These are phyloP conservation scores for Drosophila mayri DNA, from an alignment of 1,140 invertebrate genomes.

Conservation along the genomic window DNA sequence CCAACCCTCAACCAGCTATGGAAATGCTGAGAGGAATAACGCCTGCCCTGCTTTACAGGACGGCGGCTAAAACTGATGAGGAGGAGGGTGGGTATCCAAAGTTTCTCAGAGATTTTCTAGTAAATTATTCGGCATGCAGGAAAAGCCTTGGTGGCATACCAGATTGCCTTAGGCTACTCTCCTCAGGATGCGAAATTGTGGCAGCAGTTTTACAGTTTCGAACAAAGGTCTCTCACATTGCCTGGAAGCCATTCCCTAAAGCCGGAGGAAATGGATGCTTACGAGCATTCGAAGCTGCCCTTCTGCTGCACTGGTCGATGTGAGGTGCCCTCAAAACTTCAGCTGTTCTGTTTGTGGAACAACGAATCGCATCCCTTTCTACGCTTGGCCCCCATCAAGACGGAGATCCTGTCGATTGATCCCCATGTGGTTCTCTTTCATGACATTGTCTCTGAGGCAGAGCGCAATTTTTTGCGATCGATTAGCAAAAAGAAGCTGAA, in stretches of 20 bases:
- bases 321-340: neutral
- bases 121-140: neutral
- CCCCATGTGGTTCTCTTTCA: conserved; percentile 26
- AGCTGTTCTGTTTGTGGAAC: conserved; percentile 26
- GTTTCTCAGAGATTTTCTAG: neutral
- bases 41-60: neutral
- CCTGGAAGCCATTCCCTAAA: neutral
- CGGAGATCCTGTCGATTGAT: conserved; percentile 28
- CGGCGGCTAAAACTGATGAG: neutral
- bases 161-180: neutral
- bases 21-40: neutral
- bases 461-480: neutral
- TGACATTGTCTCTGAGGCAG: conserved; percentile 11
- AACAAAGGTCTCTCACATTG: neutral
- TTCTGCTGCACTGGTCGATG: conserved; percentile 23
- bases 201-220: neutral
- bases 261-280: neutral
- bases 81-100: neutral
- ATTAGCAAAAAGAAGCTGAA: neutral
- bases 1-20: neutral
- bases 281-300: neutral
- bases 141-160: conserved; percentile 1
- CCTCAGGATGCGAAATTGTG: conserved; percentile 10
- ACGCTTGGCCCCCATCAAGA: conserved; percentile 28
- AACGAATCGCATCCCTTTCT: conserved; percentile 22